Base-by-base conservation (phyloP, 2,113 vertebrate species). In the Sander vitreus region DNA sequence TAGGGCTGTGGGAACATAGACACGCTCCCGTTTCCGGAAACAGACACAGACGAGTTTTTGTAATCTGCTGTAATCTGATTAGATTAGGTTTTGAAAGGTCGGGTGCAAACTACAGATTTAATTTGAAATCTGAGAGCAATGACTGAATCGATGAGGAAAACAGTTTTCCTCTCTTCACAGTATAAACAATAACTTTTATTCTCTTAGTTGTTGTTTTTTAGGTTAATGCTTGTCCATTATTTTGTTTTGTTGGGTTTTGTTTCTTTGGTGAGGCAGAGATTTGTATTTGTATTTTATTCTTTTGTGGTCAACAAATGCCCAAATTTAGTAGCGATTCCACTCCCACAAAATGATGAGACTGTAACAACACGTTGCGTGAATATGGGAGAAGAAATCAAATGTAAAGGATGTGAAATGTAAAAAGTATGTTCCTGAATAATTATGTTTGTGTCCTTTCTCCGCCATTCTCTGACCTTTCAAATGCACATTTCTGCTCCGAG, bases 1-100 rank as follows among this genome's bases (percentile, higher is more conserved):
- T 30, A 5, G 3, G 30, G 30, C 30, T 30, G 4, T 30, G 30
- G 30, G 30, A 5, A 33, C 30, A 33, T 33, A 33, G 30, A 5
- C 30, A 33, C 30, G 5, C 30, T 33, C 30, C 30, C 30, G 4
- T 33, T 33, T 33, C 30, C 30, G 4, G 30, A 57, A 74, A 83
- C n/a, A 15, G 62, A 76, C 62, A 13, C 64, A 76, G 63, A 72
- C 36, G 2, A n/a, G 30, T 55, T 76, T 87, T 63, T 53, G 47
- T 78, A 85, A 83, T 79, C 67, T 73, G 25, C 71, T 72, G 15
- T 87, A 86, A 90, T 87, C 80, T 85, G 82, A 85, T 85, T 80
- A 33, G 73, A 33, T 39, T 25, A 10, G 57, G 75, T 68, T 85
- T 82, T 82, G 27, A 80, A 90, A 87, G 83, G 86, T 90, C 84